phyloP scores from a whole-genome alignment of 2,113 vertebrate species.

The Okapia johnstoni region DNA sequence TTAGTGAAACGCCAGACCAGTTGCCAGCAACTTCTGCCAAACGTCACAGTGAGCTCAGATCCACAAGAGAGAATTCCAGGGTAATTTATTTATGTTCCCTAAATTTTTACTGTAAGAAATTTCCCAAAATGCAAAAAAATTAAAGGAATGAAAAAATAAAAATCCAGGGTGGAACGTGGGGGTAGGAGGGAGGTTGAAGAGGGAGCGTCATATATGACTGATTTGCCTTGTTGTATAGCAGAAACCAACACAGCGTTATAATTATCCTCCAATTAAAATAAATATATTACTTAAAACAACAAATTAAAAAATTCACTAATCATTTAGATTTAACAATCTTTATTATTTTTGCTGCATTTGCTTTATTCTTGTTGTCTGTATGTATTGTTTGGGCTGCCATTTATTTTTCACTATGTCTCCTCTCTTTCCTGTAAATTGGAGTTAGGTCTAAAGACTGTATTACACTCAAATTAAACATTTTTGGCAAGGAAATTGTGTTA shows the following conservation, averaged over 20 bases:
- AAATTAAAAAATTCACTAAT: background rate
- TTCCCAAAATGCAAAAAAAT: background rate
- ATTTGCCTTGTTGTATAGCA: background rate
- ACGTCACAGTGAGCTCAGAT: background rate
- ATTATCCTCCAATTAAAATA: background rate
- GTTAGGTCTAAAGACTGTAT: background rate
- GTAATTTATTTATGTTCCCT: background rate
- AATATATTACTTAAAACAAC: background rate
- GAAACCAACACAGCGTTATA: background rate
- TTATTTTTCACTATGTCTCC: background rate
- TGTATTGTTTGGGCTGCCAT: background rate
- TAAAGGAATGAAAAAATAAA: background rate
- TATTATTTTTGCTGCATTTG: background rate
- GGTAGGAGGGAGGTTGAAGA: background rate
- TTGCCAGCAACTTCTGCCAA: background rate
- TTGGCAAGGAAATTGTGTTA: background rate
- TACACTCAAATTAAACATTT: background rate
- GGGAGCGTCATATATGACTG: background rate
- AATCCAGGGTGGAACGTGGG: too few species aligned
- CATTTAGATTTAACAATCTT: background rate
- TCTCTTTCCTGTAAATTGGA: background rate
- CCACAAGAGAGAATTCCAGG: background rate
- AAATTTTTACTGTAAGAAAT: background rate
- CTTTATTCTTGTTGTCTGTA: background rate
- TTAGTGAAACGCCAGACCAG: background rate